Evolutionary conservation across 2,113 vertebrate genomes (phyloP).

Genomic region (Ceyx cyanopectus): DNA sequence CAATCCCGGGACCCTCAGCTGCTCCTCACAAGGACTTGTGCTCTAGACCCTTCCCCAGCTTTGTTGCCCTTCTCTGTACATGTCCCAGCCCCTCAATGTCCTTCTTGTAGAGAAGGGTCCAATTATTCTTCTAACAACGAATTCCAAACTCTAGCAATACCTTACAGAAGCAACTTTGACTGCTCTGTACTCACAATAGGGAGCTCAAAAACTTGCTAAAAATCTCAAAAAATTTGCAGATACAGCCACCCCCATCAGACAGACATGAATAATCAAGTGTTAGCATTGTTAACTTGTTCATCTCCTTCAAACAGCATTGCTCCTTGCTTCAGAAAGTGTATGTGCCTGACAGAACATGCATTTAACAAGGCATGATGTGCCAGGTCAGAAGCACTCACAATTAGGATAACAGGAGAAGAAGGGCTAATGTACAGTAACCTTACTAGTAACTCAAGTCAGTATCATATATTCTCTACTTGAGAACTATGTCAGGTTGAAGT

Average conservation of each 20-base stretch:
- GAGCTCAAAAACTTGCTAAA: not conserved
- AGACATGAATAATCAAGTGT: fast-evolving
- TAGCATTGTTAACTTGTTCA: fast-evolving
- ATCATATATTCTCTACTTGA: not conserved
- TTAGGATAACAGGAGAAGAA: not conserved
- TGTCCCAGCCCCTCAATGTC: not conserved
- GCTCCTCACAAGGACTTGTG: not conserved
- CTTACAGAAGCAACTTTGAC: not conserved
- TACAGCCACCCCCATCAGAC: not conserved
- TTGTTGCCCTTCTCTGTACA: not conserved
- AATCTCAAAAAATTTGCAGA: not conserved
- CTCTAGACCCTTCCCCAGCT: not conserved
- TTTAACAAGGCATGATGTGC: fast-evolving
- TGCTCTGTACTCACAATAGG: not conserved
- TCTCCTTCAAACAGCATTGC: not conserved
- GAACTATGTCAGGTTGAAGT: not conserved
- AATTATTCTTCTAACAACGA: not conserved
- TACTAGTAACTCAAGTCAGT: not conserved
- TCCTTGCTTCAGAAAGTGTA: not conserved
- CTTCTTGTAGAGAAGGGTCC: not conserved
- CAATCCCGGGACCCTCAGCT: not conserved
- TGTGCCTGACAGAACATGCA: not conserved
- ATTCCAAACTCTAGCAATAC: not conserved
- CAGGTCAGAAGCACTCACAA: not conserved
- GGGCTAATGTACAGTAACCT: not conserved